Evolutionary conservation across 1,140 invertebrate genomes (phyloP).

Genomic region (Dreissena rostriformis): DNA sequence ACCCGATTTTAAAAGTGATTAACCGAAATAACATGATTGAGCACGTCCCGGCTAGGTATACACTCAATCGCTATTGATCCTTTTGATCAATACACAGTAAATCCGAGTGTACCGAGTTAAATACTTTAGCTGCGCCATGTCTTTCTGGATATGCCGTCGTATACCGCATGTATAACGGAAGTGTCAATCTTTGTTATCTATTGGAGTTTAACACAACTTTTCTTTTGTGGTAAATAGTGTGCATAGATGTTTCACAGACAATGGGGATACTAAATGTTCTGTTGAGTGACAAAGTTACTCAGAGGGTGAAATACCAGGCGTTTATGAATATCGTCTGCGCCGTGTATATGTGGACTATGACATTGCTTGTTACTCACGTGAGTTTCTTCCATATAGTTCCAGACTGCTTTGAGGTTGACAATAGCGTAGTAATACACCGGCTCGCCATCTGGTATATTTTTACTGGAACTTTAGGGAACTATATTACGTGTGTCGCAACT

Average conservation of each 20-base stretch:
- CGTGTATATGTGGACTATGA: slow-evolving; percentile 16
- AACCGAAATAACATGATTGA: too few relatives aligned
- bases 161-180: too few relatives aligned
- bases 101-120: too few relatives aligned
- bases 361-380: slow-evolving; percentile 16
- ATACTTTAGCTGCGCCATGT: too few relatives aligned
- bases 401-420: slow-evolving; percentile 16
- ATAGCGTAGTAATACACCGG: background rate
- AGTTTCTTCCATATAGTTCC: slow-evolving; percentile 36
- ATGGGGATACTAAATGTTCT: slow-evolving; percentile 32
- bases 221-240: too few relatives aligned
- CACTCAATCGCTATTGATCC: too few relatives aligned
- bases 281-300: slow-evolving; percentile 14
- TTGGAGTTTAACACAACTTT: too few relatives aligned
- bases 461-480: slow-evolving; percentile 33
- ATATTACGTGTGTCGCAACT: slow-evolving; percentile 31
- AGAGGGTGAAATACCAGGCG: background rate
- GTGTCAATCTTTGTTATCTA: too few relatives aligned
- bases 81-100: too few relatives aligned
- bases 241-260: background rate
- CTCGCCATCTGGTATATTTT: slow-evolving; percentile 37
- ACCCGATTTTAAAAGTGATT: too few relatives aligned
- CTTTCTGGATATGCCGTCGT: too few relatives aligned
- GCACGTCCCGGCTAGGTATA: too few relatives aligned
- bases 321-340: slow-evolving; percentile 25